Evolutionary conservation across 1,140 invertebrate genomes (phyloP).

Genomic region (Nomia melanderi): DNA sequence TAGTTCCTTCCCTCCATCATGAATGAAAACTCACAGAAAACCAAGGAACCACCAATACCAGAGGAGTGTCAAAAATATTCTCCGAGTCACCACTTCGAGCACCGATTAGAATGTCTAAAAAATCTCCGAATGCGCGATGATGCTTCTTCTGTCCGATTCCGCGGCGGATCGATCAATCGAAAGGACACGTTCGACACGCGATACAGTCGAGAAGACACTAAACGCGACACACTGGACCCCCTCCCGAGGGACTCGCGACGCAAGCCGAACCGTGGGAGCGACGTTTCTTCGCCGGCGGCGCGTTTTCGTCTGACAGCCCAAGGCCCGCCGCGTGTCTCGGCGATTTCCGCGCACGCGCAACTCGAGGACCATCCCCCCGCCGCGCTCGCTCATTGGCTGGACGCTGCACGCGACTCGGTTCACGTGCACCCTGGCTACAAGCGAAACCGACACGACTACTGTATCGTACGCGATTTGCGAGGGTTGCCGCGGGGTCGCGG

Average conservation of each 20-base stretch:
- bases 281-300: slow-evolving; percentile 23
- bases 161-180: no score
- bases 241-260: slow-evolving; percentile 43
- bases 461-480: background rate
- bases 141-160: no score
- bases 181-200: no score
- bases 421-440: slow-evolving; percentile 22
- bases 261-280: slow-evolving; percentile 9
- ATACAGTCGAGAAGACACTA: background rate
- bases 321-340: slow-evolving; percentile 25
- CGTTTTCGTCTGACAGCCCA: slow-evolving; percentile 37
- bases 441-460: no score
- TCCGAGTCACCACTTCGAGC: no score
- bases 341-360: slow-evolving; percentile 12
- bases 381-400: slow-evolving; percentile 20
- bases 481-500: background rate
- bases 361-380: background rate
- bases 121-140: no score
- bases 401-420: slow-evolving; percentile 24
- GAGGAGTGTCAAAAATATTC: no score
- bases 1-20: no score
- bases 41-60: no score
- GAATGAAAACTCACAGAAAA: no score
- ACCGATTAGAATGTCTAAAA: no score
- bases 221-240: slow-evolving; percentile 57